Base-by-base conservation (phyloP, 2,113 vertebrate genomes). In the Brevimyrus niger region DNA sequence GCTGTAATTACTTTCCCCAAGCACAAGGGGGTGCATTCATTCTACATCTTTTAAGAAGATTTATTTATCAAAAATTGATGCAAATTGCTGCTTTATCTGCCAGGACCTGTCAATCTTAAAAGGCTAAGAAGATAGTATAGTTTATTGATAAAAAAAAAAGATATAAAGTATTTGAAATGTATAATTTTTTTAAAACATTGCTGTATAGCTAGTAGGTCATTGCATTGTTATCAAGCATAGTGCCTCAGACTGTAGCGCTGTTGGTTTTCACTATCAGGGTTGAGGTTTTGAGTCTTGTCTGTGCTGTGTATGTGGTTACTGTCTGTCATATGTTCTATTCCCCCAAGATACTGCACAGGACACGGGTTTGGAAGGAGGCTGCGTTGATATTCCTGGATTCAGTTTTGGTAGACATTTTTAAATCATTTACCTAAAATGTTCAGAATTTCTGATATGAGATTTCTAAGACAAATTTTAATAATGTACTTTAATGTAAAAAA, bases 11-110 rank as follows among this genome's bases (percentile, higher is more conserved):
- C 17, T 82, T 89, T 83, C 38, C 17, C 31, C 27, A 23, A 31
- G 50, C 88, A 89, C 88, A 83, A 89, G 73, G 88, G 88, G 88
- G 88, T 50, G n/a, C 47, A 42, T 8, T 89, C 21, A 38, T 76
- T 42, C 35, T 42, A 89, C 19, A 9, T 31, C 50, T 80, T 19
- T 35, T 48, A 73, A 73, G n/a, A 46, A 31, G n/a, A 19, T 88
- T 76, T 76, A 31, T 65, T 19, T 76, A 27, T 27, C n/a, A n/a
- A 88, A 88, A 76, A 51, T 76, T 23, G 46, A 85, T 27, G 44
- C 44, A 47, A 47, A 50, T 27, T 47, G 21, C 44, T 27, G 13
- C n/a, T 13, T n/a, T 47, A 86, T 86, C n/a, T 48, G 2, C 46
- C 83, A 15, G 35, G 44, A 55, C 35, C 31, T 53, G 42, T 46